Evolutionary conservation across 2,113 vertebrate genomes (phyloP).

Genomic region (Oncorhynchus mykiss): DNA sequence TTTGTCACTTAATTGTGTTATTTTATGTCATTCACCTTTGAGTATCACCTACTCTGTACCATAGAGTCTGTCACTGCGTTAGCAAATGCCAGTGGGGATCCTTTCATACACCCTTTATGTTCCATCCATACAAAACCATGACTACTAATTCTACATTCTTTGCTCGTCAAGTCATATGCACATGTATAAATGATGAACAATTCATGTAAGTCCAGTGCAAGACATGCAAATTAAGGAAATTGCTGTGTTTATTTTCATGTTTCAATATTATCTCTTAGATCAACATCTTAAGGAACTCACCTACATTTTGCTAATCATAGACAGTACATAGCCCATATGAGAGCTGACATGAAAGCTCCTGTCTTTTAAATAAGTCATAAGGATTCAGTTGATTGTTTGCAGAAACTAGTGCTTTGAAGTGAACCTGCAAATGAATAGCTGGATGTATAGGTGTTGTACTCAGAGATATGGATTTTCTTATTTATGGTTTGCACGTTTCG

Average conservation of each 20-base stretch:
- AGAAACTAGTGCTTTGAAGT: too few relatives aligned
- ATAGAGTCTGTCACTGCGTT: not conserved
- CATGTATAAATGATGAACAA: conserved; percentile 43
- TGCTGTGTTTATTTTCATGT: conserved; percentile 14
- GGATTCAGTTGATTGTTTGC: too few relatives aligned
- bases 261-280: conserved; percentile 6
- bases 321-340: too few relatives aligned
- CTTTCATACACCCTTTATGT: conserved; percentile 8
- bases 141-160: conserved; percentile 25
- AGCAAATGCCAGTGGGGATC: conserved; percentile 10
- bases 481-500: too few relatives aligned
- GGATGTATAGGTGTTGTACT: too few relatives aligned
- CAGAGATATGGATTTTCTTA: too few relatives aligned
- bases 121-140: conserved; percentile 4
- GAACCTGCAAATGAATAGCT: too few relatives aligned
- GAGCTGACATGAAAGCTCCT: too few relatives aligned
- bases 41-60: not conserved
- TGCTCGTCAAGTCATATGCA: conserved; percentile 13
- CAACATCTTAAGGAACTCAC: not conserved
- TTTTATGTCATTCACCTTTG: not conserved
- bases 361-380: too few relatives aligned
- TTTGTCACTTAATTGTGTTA: not conserved
- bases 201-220: conserved; percentile 52
- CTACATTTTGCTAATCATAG: not conserved
- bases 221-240: conserved; percentile 23